A percentile compares a stretch with the other conserved stretches of the same genome.
phyloP scores from a whole-genome alignment of 2,113 vertebrate genomes.

The Collichthys lucidus region DNA sequence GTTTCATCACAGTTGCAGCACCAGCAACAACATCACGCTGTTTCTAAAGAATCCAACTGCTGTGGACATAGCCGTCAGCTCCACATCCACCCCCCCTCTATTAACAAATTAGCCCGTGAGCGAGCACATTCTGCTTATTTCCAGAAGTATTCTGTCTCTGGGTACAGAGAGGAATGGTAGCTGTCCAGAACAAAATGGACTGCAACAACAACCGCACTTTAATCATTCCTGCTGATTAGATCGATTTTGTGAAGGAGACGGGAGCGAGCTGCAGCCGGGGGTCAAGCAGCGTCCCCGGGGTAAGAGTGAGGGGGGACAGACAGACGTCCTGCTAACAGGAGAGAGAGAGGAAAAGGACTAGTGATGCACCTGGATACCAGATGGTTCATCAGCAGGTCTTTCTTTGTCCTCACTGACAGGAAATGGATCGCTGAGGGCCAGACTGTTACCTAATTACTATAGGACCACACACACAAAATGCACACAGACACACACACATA shows the following conservation, averaged over 20 bases:
- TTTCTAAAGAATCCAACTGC: neutral
- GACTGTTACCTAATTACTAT: constrained; percentile 71
- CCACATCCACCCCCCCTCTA: neutral
- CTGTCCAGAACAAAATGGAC: constrained; percentile 31
- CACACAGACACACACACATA: neutral
- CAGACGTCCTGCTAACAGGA: constrained; percentile 37
- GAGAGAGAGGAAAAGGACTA: neutral
- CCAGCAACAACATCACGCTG: neutral
- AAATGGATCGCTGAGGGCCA: constrained; percentile 75
- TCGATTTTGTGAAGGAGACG: constrained; percentile 12
- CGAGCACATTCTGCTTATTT: constrained; percentile 2
- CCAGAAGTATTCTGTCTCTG: neutral
- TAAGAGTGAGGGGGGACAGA: constrained; percentile 35
- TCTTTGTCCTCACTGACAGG: constrained; percentile 74
- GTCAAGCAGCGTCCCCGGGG: constrained; percentile 40
- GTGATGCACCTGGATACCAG: constrained; percentile 74
- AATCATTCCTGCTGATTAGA: constrained; percentile 41
- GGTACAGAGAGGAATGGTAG: neutral
- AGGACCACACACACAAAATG: constrained; percentile 44
- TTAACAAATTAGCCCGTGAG: constrained; percentile 26
- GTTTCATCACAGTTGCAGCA: neutral
- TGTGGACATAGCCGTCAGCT: neutral
- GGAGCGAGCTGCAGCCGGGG: constrained; percentile 21
- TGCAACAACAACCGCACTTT: constrained; percentile 7
- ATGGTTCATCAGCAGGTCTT: constrained; percentile 79